These are phyloP conservation scores for Odontamblyopus rebecca DNA, from an alignment of 2,797 vertebrate species.

Conservation along the genomic window DNA sequence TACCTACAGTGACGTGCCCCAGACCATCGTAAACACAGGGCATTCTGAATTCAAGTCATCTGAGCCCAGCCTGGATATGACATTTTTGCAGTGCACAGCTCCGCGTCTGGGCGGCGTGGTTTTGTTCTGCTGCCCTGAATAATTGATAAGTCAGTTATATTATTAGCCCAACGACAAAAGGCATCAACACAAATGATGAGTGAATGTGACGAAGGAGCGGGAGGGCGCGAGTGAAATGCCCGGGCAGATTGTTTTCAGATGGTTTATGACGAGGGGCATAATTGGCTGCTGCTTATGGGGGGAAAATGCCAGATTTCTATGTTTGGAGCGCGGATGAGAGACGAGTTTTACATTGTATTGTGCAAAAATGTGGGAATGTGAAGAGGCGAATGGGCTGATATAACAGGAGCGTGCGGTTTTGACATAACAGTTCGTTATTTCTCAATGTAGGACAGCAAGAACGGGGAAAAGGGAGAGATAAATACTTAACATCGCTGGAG, in stretches of 20 bases:
- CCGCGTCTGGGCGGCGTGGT: conserved; percentile 24
- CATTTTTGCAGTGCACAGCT: neutral
- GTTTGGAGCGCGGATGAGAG: conserved; percentile 10
- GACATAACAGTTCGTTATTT: conserved; percentile 33
- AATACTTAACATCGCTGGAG: neutral
- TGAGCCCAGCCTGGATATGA: neutral
- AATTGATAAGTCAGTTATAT: conserved; percentile 76
- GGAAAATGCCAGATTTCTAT: conserved; percentile 31
- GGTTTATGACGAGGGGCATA: conserved; percentile 18
- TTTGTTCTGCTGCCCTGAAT: conserved; percentile 72
- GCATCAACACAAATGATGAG: conserved; percentile 52
- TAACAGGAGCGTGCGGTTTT: conserved; percentile 12
- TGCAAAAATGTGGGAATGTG: conserved; percentile 22
- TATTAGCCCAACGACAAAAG: conserved; percentile 71
- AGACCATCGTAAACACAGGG: too few species aligned
- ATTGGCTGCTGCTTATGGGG: conserved; percentile 7
- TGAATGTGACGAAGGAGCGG: conserved; percentile 42
- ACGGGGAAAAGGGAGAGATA: neutral
- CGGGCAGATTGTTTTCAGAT: conserved; percentile 17
- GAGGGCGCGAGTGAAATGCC: conserved; percentile 19
- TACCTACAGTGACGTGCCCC: too few species aligned
- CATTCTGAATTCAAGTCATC: neutral
- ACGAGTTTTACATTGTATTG: conserved; percentile 33
- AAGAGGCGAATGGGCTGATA: neutral
- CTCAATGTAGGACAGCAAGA: conserved; percentile 5